Evolutionary conservation across 2,113 vertebrate species (phyloP), one percentile per base, ranked within the genome.

Genomic region (Athene noctua): DNA sequence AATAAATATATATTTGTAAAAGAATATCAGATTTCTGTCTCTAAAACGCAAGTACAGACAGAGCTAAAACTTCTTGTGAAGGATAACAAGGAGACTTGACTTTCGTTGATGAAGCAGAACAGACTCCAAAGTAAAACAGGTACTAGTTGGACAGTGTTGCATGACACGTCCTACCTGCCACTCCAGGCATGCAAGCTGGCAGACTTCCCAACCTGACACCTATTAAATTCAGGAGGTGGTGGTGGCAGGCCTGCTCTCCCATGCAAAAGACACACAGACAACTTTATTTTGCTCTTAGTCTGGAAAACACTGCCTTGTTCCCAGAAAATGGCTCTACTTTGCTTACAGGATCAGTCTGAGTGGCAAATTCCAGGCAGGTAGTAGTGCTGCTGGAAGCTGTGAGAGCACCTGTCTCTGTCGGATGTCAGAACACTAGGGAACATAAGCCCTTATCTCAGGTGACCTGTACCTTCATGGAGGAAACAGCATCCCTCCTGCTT

Each of bases 321-420:
- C 55, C 61, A 46, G 42, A 27, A 68, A 51, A 58, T 3, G 40
- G 12, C 17, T 72, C 27, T 77, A 26, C 36, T 92, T 49, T 74
- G 11, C 72, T 65, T 10, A 38, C 0, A 0, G 51, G 13, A 26
- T 54, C 25, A n/a, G 27, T 42, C 36, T 46, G 57, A 65, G 36
- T 18, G 62, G 32, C 13, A 44, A 8, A 34, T 44, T 77, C 38
- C 36, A 58, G 66, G 74, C 47, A 32, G 36, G 25, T 3, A 9
- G 26, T 8, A 2, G 4, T n/a, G 71, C 62, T 86, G 44, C 34
- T 49, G 72, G 44, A 57, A 61, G 40, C 72, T 40, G 44, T 21
- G 63, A n/a, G 42, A 61, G 18, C 42, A 3, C 5, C 26, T 42
- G 57, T 55, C 21, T 57, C 19, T 57, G 34, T 4, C 11, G 40